Conservation (phyloP, 2,888 invertebrate genomes). For the Trilocha varians region DNA sequence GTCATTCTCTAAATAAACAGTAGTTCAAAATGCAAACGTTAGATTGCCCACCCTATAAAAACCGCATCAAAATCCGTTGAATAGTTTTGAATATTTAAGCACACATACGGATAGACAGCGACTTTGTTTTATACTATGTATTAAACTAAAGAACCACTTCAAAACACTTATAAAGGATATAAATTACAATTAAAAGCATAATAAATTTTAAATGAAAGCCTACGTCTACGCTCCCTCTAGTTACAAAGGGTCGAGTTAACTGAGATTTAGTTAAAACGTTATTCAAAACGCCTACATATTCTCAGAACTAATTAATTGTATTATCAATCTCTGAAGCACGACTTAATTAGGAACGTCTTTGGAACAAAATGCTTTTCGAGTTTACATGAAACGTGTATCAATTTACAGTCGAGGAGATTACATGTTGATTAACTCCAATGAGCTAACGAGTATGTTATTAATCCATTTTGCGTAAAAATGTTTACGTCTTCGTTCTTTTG, state of each 20-base stretch:
- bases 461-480: too few relatives aligned
- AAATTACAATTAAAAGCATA: not conserved
- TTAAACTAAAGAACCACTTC: not conserved
- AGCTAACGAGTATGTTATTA: conserved; percentile 1
- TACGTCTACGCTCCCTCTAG: not conserved
- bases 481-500: too few relatives aligned
- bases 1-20: too few relatives aligned
- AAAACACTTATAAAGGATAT: too few relatives aligned
- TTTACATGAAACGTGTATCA: not conserved
- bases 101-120: not conserved
- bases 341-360: conserved; percentile 3
- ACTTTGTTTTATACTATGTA: too few relatives aligned
- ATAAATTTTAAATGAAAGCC: not conserved
- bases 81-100: too few relatives aligned
- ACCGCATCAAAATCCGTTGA: too few relatives aligned
- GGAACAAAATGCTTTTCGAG: conserved; percentile 5
- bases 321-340: conserved; percentile 1
- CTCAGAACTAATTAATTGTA: conserved; percentile 1
- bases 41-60: too few relatives aligned
- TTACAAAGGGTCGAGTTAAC: not conserved
- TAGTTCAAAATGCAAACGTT: too few relatives aligned
- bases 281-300: not conserved
- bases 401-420: conserved; percentile 1
- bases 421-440: not conserved
- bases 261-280: not conserved